Base-by-base conservation (phyloP, 2,888 invertebrate species). In the Trichogramma dendrolimi region DNA sequence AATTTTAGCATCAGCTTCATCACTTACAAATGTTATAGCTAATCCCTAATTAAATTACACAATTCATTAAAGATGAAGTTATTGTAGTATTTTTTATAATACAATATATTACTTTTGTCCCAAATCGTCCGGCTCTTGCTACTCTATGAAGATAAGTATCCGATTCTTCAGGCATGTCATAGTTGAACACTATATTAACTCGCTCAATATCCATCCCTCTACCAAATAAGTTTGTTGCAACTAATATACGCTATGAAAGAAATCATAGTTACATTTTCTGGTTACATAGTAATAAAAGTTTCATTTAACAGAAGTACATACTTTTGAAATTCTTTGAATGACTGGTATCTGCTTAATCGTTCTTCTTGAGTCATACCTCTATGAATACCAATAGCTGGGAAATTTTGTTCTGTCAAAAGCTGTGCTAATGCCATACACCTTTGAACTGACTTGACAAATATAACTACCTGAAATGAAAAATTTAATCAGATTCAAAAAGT, bases 141-240 rank as follows among this genome's bases (percentile, higher is more conserved):
- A 99, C 97, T 76, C 99, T 85, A 82, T 99, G 99, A 59, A 99
- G 83, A 77, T 99, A 99, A 0, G 98, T 98, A 75, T 99, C 99
- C 0, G 98, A 96, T 82, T 97, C 96, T 81, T 98, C 98, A 4
- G 99, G 98, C 98, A 99, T 99, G 75, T 99, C 99, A 76, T 99
- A 99, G 80, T 99, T 99, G 80, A 99, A 98, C 5, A 99, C 98
- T 78, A 99, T 99, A 81, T 99, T 99, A 1, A 99, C 98, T 79
- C 98, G 83, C 80, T 99, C 98, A 76, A 99, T 99, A 80, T 99
- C 98, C 97, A 99, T 99, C 67, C 99, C 99, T 74, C 99, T 87
- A n/a, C 98, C 99, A 81, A 99, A 99, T 62, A 99, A 82, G 82
- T 99, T 97, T 4, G 99, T 99, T 0, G 99, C 98, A 0, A 99